Evolutionary conservation across 2,888 invertebrate species (phyloP).

Genomic region (Dynastes grantii): DNA sequence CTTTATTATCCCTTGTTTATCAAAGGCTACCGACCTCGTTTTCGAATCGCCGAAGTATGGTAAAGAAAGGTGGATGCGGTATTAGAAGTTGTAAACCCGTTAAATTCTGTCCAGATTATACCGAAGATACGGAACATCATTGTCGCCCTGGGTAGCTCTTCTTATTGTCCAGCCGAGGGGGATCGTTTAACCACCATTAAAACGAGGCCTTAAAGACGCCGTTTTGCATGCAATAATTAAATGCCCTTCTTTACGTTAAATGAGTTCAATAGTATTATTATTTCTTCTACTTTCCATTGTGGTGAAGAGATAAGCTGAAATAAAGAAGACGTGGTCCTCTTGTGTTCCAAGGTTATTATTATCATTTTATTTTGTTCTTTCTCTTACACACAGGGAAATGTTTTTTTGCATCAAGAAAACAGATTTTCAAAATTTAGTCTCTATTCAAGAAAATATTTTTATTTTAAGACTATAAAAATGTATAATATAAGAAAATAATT

Average conservation of each 20-base stretch:
- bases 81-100: slow-evolving; percentile 45
- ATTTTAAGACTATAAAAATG: too few relatives aligned
- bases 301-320: neutral
- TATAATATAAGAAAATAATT: too few relatives aligned
- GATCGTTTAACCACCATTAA: slow-evolving; percentile 29
- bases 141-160: slow-evolving; percentile 29
- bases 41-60: neutral
- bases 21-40: neutral
- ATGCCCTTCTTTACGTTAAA: too few relatives aligned
- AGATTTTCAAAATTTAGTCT: too few relatives aligned
- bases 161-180: slow-evolving; percentile 15
- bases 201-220: neutral
- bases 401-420: too few relatives aligned
- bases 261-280: slow-evolving; percentile 37
- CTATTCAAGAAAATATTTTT: too few relatives aligned
- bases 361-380: too few relatives aligned
- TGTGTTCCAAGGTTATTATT: too few relatives aligned
- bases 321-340: too few relatives aligned
- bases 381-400: too few relatives aligned
- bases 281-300: slow-evolving; percentile 28
- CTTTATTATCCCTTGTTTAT: too few relatives aligned
- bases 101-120: slow-evolving; percentile 42
- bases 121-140: neutral
- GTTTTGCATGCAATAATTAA: too few relatives aligned
- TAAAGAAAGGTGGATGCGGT: neutral